Evolutionary conservation across 2,888 invertebrate genomes (phyloP).

Genomic region (Meiosimyza decipiens): DNA sequence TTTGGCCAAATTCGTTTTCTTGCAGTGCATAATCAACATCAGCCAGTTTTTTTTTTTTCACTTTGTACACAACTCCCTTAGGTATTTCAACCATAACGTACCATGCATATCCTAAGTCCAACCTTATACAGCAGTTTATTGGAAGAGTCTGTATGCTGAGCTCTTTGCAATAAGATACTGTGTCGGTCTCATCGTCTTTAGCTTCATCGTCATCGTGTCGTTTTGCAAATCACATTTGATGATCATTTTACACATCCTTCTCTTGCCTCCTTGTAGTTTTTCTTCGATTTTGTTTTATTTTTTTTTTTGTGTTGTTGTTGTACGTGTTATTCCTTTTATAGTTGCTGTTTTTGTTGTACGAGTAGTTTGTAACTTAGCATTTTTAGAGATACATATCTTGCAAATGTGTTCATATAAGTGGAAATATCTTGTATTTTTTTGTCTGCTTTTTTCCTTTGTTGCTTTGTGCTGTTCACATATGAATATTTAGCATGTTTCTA

Average conservation of each 20-base stretch:
- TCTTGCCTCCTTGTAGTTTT: not conserved
- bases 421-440: not conserved
- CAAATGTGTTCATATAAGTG: constrained; percentile 18
- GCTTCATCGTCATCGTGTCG: constrained; percentile 12
- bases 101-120: no score
- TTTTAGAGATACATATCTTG: constrained; percentile 22
- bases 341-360: constrained; percentile 6
- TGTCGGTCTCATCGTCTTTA: no score
- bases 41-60: no score
- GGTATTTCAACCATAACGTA: no score
- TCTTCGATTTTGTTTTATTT: not conserved
- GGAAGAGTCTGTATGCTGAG: no score
- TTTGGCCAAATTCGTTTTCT: no score
- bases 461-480: not conserved
- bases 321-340: not conserved
- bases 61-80: no score
- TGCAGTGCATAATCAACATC: no score
- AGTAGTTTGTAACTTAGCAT: constrained; percentile 6
- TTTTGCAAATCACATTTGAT: constrained; percentile 33
- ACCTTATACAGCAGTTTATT: no score
- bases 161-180: no score
- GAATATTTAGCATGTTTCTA: constrained; percentile 18
- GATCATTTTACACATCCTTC: constrained; percentile 30
- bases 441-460: not conserved
- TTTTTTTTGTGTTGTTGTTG: not conserved